phyloP scores from a whole-genome alignment of 2,113 vertebrate genomes.

The Tretioscincus oriximinensis region DNA sequence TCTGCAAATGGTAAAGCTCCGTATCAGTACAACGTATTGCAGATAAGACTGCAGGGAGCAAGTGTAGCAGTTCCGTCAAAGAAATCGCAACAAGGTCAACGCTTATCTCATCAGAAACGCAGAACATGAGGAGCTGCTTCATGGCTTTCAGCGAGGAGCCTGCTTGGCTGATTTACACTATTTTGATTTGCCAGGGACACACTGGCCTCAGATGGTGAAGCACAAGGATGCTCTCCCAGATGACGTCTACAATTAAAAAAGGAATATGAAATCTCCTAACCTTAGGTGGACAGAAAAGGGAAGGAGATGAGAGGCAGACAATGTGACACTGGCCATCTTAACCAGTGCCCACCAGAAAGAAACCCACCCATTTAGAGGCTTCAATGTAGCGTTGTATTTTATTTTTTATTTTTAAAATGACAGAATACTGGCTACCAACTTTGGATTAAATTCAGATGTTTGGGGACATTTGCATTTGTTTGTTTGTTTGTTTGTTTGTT shows the following conservation, averaged over 20 bases:
- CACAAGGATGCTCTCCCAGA: conserved; percentile 49
- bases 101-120: conserved; percentile 62
- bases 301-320: conserved; percentile 36
- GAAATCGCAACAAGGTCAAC: conserved; percentile 64
- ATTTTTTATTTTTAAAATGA: neutral
- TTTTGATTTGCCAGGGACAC: conserved; percentile 58
- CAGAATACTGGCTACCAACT: too few species aligned
- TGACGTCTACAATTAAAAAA: conserved; percentile 65
- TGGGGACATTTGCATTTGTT: too few species aligned
- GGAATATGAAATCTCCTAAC: conserved; percentile 52
- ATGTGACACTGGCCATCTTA: conserved; percentile 53
- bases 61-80: conserved; percentile 39
- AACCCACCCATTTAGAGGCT: conserved; percentile 49
- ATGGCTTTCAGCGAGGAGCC: conserved; percentile 56
- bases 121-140: conserved; percentile 56
- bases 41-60: conserved; percentile 51
- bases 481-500: too few species aligned
- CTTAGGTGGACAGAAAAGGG: conserved; percentile 17
- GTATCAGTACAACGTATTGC: neutral
- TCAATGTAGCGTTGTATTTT: conserved; percentile 31
- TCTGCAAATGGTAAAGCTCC: neutral
- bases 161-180: conserved; percentile 58
- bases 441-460: too few species aligned
- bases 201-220: conserved; percentile 56
- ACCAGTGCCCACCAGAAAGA: conserved; percentile 51